These are phyloP conservation scores for Lucilia cuprina DNA, from an alignment of 1,140 invertebrate genomes.

Conservation along the genomic window DNA sequence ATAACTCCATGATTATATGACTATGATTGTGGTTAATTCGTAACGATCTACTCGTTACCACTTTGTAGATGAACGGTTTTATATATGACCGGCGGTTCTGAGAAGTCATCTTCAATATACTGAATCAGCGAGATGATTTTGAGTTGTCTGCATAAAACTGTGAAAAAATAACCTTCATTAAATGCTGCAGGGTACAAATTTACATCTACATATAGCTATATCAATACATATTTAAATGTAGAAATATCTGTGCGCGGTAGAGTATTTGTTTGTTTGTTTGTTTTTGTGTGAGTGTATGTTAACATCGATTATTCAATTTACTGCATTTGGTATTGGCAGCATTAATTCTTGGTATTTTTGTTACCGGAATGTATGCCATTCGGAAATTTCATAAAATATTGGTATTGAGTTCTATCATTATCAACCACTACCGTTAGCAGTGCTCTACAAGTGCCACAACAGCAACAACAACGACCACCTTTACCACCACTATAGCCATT, in stretches of 20 bases:
- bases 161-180: too few species aligned
- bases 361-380: slow-evolving; percentile 31
- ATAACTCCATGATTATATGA: slow-evolving; percentile 23
- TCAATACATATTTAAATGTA: neutral
- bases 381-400: slow-evolving; percentile 35
- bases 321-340: slow-evolving; percentile 32
- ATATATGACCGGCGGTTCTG: neutral
- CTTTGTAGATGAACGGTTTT: neutral
- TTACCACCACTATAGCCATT: neutral
- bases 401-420: slow-evolving; percentile 20
- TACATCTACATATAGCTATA: too few species aligned
- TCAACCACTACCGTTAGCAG: neutral
- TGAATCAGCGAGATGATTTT: too few species aligned
- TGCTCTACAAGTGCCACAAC: neutral
- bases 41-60: slow-evolving; percentile 27
- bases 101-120: too few species aligned
- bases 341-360: slow-evolving; percentile 31
- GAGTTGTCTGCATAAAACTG: too few species aligned
- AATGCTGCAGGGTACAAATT: neutral
- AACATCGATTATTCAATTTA: slow-evolving; percentile 32
- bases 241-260: neutral
- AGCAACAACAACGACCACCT: neutral
- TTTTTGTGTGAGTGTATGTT: slow-evolving; percentile 1
- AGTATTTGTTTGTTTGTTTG: neutral
- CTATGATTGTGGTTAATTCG: slow-evolving; percentile 29